Evolutionary conservation across 2,113 vertebrate species (phyloP).

Genomic region (Rutilus rutilus): DNA sequence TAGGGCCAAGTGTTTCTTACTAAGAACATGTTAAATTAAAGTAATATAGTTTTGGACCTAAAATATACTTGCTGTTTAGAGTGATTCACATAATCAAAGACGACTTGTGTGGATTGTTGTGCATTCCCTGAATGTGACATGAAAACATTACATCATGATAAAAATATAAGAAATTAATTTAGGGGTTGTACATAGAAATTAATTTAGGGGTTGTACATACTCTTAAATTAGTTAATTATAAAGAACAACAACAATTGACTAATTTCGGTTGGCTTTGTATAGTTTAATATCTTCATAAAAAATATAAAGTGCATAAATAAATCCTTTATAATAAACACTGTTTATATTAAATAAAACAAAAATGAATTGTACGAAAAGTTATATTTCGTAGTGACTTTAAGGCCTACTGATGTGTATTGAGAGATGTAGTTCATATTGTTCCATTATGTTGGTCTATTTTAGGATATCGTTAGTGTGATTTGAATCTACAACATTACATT

Average conservation of each 20-base stretch:
- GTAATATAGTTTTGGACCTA: not conserved
- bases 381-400: not conserved
- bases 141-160: not conserved
- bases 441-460: not conserved
- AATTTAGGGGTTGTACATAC: not conserved
- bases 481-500: not conserved
- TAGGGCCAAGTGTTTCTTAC: not conserved
- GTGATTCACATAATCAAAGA: not conserved
- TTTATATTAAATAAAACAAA: not conserved
- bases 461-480: not conserved
- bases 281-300: not conserved
- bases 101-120: not conserved
- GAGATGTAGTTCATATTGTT: not conserved
- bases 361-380: not conserved
- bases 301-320: not conserved
- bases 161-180: not conserved
- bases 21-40: not conserved
- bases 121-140: not conserved
- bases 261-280: not conserved
- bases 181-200: not conserved
- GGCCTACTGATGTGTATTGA: not conserved
- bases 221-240: not conserved
- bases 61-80: not conserved
- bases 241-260: not conserved
- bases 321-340: not conserved